A percentile compares a stretch with the other conserved stretches of the same genome.
These are phyloP conservation scores for Lacerta viridis DNA, from an alignment of 2,797 vertebrate genomes.

Conservation along the genomic window DNA sequence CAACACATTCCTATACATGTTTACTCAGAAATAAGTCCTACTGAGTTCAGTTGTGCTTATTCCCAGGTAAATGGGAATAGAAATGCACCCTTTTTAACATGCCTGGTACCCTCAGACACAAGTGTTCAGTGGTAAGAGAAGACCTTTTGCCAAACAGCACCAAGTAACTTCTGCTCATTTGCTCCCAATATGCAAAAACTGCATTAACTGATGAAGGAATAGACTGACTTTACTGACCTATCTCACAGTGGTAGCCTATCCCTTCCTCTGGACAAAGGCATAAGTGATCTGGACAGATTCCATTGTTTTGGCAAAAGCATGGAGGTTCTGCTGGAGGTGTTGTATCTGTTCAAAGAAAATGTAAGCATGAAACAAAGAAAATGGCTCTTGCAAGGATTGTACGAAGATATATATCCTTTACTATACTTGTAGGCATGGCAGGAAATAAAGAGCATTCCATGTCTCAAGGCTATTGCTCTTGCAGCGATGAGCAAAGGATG, in stretches of 20 bases:
- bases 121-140: not conserved
- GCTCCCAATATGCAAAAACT: not conserved
- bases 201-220: not conserved
- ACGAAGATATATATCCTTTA: not conserved
- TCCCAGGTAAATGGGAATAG: not conserved
- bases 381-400: not conserved
- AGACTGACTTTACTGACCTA: conserved; percentile 47
- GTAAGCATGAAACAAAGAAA: not conserved
- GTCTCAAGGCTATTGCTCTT: too few relatives aligned
- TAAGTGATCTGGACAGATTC: conserved; percentile 53
- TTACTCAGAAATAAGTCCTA: too few relatives aligned
- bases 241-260: conserved; percentile 67
- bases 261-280: conserved; percentile 69
- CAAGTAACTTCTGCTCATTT: not conserved
- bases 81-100: not conserved
- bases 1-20: too few relatives aligned
- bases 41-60: not conserved
- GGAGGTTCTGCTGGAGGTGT: fast-evolving
- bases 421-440: not conserved
- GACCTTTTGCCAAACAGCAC: not conserved
- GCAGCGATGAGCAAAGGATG: too few relatives aligned
- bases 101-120: not conserved
- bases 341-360: conserved; percentile 54
- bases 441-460: not conserved
- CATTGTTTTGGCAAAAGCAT: conserved; percentile 57